These are phyloP conservation scores for Lasioglossum marginatum DNA, from an alignment of 2,888 invertebrate species.

Conservation along the genomic window DNA sequence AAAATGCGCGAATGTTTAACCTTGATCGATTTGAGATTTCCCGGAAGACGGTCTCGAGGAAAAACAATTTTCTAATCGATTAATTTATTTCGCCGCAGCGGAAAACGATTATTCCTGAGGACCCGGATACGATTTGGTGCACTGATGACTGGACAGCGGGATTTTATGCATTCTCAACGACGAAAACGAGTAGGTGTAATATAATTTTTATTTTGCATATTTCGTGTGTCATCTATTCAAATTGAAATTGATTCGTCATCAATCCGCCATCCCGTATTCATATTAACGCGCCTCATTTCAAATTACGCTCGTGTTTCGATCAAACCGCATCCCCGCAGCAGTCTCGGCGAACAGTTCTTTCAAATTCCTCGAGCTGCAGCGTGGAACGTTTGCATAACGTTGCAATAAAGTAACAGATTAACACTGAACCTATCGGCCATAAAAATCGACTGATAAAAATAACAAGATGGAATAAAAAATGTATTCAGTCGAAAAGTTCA, in stretches of 20 bases:
- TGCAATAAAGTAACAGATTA: not conserved
- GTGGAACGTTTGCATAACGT: too few relatives aligned
- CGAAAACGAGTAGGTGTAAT: too few relatives aligned
- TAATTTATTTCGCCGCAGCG: not conserved
- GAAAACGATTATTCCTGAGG: too few relatives aligned
- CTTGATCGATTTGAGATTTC: constrained; percentile 43
- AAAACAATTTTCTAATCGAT: constrained; percentile 20
- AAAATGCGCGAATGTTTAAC: constrained; percentile 34
- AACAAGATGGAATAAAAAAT: too few relatives aligned
- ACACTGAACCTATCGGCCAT: too few relatives aligned
- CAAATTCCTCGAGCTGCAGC: not conserved
- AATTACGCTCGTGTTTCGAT: not conserved
- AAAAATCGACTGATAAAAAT: too few relatives aligned
- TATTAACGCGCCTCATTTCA: not conserved
- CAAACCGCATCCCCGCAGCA: not conserved
- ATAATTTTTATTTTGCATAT: not conserved
- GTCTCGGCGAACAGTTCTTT: not conserved
- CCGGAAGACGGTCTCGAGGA: not conserved
- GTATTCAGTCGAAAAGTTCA: too few relatives aligned
- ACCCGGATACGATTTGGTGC: too few relatives aligned
- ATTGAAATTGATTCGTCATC: not conserved
- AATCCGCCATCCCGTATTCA: not conserved
- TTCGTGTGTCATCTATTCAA: not conserved
- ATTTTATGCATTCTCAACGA: too few relatives aligned
- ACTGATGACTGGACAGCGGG: too few relatives aligned